Evolutionary conservation across 2,797 vertebrate species (phyloP).

Genomic region (Chelmon rostratus): DNA sequence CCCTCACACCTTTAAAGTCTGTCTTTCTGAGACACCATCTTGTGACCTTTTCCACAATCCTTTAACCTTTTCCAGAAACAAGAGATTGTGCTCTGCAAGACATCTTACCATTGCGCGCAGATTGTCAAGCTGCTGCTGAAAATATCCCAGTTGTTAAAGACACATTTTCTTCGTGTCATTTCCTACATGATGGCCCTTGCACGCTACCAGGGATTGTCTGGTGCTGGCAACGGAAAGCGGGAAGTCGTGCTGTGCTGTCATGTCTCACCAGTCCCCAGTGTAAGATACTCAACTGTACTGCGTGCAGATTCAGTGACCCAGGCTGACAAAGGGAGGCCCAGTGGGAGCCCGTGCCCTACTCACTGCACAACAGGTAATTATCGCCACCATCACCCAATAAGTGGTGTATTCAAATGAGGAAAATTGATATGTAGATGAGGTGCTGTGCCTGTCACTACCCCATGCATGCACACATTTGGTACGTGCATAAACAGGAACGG

Average conservation of each 20-base stretch:
- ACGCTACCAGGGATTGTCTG: conserved; percentile 36
- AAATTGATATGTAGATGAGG: conserved; percentile 81
- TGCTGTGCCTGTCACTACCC: conserved; percentile 42
- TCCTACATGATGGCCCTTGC: conserved; percentile 36
- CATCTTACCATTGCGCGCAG: conserved; percentile 9
- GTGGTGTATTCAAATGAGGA: conserved; percentile 75
- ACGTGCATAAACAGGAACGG: conserved; percentile 34
- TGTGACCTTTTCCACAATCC: conserved; percentile 38
- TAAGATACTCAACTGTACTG: conserved; percentile 44
- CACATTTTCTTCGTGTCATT: conserved; percentile 49
- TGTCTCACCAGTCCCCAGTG: conserved; percentile 68
- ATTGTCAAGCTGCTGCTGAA: conserved; percentile 41
- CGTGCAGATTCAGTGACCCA: conserved; percentile 63
- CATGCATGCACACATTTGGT: conserved; percentile 39
- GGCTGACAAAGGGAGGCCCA: conserved; percentile 61
- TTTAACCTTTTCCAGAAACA: conserved; percentile 42
- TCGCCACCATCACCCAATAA: conserved; percentile 70
- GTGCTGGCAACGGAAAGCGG: conserved; percentile 33
- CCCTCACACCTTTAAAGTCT: conserved; percentile 29
- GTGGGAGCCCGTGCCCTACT: conserved; percentile 66
- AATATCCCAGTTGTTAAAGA: conserved; percentile 45
- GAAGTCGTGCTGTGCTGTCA: conserved; percentile 54
- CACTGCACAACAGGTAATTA: conserved; percentile 79
- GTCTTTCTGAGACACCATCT: not conserved
- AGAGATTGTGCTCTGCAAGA: conserved; percentile 20